A percentile compares a stretch with the other conserved stretches of the same genome.
Evolutionary conservation across 2,113 vertebrate genomes (phyloP).

Genomic region (Phrynocephalus versicolor): DNA sequence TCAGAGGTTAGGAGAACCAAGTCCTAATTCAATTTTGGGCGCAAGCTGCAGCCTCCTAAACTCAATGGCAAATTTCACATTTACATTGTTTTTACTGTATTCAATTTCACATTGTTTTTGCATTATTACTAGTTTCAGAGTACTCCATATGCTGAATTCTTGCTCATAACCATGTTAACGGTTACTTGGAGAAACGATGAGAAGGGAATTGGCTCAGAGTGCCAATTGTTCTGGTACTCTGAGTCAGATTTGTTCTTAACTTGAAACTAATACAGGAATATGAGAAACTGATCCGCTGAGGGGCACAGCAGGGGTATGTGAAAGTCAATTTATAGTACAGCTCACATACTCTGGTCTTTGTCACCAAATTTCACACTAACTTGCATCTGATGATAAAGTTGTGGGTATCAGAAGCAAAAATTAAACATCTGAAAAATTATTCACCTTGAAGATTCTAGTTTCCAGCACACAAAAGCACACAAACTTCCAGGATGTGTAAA

Average conservation of each 20-base stretch:
- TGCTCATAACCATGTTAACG: not conserved
- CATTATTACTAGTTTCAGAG: accelerated
- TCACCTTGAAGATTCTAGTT: not conserved
- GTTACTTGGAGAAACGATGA: not conserved
- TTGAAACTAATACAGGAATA: conserved; percentile 25
- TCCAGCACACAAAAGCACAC: not conserved
- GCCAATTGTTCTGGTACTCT: not conserved
- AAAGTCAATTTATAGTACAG: conserved; percentile 4
- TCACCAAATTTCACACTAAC: conserved; percentile 22
- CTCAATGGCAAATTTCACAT: not conserved
- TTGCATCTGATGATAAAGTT: conserved; percentile 24
- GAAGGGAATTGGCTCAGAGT: not conserved
- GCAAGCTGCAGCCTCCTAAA: not conserved
- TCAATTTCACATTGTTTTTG: no score
- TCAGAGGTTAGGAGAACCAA: not conserved
- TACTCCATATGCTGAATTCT: not conserved
- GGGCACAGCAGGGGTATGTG: not conserved
- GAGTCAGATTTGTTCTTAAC: conserved; percentile 2
- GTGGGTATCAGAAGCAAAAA: conserved; percentile 11
- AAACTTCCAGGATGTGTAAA: not conserved
- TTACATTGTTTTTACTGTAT: no score
- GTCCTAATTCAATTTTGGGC: not conserved
- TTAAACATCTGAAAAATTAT: not conserved
- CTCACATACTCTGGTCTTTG: conserved; percentile 12
- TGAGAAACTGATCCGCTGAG: not conserved